phyloP scores from a whole-genome alignment of 2,888 invertebrate species.

The Siphonodentalium dalli region DNA sequence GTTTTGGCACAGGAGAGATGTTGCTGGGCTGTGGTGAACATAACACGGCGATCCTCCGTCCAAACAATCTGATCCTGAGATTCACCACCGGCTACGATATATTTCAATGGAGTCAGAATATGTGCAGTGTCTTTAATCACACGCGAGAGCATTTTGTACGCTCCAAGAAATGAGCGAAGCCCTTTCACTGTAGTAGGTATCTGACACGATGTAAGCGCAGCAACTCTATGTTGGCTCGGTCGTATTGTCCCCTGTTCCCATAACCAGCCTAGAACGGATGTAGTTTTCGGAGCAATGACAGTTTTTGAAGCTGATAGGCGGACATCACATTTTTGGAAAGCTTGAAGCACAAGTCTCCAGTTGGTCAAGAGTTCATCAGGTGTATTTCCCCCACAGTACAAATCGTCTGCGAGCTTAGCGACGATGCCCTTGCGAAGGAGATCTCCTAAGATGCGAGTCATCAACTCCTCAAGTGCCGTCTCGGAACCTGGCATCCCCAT shows the following conservation, averaged over 20 bases:
- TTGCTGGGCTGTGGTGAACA: constrained; percentile 19
- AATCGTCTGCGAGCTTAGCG: constrained; percentile 30
- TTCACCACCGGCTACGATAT: constrained; percentile 15
- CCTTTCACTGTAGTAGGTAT: no score
- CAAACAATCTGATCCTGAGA: constrained; percentile 27
- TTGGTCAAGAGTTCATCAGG: constrained; percentile 17
- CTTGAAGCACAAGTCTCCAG: constrained; percentile 24
- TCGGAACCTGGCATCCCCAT: constrained; percentile 35
- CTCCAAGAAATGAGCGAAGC: no score
- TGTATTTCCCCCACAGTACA: constrained; percentile 31
- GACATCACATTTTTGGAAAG: constrained; percentile 20
- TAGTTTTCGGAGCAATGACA: constrained; percentile 17
- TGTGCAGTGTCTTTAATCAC: constrained; percentile 20
- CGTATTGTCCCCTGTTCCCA: constrained; percentile 19
- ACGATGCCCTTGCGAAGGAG: constrained; percentile 23
- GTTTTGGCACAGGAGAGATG: neutral
- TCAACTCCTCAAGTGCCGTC: constrained; percentile 21
- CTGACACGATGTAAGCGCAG: no score
- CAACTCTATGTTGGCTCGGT: no score
- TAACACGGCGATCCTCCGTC: constrained; percentile 16
- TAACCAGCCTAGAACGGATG: constrained; percentile 28
- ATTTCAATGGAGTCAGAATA: constrained; percentile 19
- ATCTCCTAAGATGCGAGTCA: no score
- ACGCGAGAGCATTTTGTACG: constrained; percentile 25
- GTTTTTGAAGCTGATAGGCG: constrained; percentile 26